phyloP scores from a whole-genome alignment of 2,888 invertebrate species.

The Dascillus cervinus region DNA sequence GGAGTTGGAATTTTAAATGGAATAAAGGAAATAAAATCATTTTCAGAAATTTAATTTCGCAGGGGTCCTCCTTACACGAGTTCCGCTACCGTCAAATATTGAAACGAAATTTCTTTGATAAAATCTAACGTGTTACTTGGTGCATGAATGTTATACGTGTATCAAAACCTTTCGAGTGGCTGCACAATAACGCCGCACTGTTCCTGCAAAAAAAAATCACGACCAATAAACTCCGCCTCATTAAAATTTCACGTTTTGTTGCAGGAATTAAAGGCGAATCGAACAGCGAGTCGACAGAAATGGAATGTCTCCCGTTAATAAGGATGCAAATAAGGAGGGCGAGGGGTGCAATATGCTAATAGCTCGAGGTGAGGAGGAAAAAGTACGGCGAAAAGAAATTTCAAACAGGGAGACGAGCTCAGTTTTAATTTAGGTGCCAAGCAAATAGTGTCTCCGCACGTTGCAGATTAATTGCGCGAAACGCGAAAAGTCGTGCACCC shows the following conservation, averaged over 20 bases:
- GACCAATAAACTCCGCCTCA: conserved; percentile 10
- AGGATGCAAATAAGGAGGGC: conserved; percentile 4
- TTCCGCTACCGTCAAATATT: conserved; percentile 11
- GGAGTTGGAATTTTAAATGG: too few species aligned
- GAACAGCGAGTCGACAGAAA: too few species aligned
- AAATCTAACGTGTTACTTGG: conserved; percentile 21
- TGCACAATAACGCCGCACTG: conserved; percentile 27
- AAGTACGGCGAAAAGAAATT: conserved; percentile 36
- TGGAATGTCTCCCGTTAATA: too few species aligned
- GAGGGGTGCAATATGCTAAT: conserved; percentile 24
- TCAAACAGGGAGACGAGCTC: conserved; percentile 33
- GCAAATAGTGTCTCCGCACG: conserved; percentile 11
- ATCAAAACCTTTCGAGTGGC: conserved; percentile 27
- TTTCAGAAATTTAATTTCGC: too few species aligned
- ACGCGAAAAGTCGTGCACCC: conserved; percentile 2
- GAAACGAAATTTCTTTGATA: conserved; percentile 16
- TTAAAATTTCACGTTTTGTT: conserved; percentile 4
- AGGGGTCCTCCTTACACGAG: too few species aligned
- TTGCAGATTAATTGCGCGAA: not conserved
- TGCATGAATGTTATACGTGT: conserved; percentile 27
- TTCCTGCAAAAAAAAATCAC: conserved; percentile 20
- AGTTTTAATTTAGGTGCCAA: conserved; percentile 39
- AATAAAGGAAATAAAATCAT: too few species aligned
- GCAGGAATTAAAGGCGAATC: too few species aligned
- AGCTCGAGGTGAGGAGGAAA: conserved; percentile 27